Percentiles rank a stretch among this genome's conserved stretches.
Evolutionary conservation across 2,797 vertebrate species (phyloP).

Genomic region (Gymnoscopelus braueri): DNA sequence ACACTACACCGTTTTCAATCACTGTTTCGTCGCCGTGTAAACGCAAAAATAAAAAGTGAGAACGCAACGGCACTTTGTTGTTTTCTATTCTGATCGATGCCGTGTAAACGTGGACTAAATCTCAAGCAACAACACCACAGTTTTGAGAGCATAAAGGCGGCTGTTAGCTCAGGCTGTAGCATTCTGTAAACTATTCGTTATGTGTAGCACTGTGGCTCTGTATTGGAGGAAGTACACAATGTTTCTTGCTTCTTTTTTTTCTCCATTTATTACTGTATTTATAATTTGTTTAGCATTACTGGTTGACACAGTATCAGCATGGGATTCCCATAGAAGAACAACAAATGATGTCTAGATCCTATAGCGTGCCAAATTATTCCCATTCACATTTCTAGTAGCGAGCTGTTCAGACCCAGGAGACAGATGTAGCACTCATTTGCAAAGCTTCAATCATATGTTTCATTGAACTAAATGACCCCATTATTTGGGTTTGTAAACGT

Average conservation of each 20-base stretch:
- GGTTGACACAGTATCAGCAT: not conserved
- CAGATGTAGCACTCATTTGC: not conserved
- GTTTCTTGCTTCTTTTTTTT: no score
- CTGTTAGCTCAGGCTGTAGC: no score
- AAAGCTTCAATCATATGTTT: constrained; percentile 12
- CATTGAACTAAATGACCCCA: constrained; percentile 18
- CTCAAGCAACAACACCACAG: no score
- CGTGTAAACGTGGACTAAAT: no score
- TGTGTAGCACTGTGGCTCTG: constrained; percentile 26
- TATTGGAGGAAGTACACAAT: not conserved
- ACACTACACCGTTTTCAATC: no score
- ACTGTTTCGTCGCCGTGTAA: no score
- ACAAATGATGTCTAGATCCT: no score
- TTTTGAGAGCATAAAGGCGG: no score
- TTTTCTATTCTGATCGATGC: no score
- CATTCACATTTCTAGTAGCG: not conserved
- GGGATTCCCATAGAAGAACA: not conserved
- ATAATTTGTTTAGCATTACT: not conserved
- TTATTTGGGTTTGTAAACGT: constrained; percentile 33
- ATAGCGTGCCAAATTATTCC: not conserved
- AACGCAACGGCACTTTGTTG: no score
- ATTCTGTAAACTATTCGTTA: not conserved
- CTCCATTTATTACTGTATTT: no score
- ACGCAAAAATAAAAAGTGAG: no score
- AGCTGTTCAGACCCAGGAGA: constrained; percentile 4